Conservation (phyloP, 2,113 vertebrate species). For the Seriola rivoliana region DNA sequence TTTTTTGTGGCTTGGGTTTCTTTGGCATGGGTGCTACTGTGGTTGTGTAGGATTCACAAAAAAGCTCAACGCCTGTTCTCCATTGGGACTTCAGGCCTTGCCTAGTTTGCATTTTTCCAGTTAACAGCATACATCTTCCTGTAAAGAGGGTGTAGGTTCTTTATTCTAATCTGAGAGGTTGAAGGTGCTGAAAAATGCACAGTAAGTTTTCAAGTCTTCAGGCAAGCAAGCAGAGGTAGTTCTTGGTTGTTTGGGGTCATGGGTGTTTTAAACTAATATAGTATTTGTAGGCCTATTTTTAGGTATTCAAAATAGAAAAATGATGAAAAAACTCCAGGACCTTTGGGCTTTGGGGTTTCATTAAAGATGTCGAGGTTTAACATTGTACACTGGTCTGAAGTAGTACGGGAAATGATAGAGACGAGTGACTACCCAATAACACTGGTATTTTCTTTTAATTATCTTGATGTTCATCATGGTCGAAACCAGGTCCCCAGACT, state of each 20-base stretch:
- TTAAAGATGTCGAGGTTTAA: not conserved
- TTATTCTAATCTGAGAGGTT: slow-evolving; percentile 1
- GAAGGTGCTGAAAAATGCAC: not conserved
- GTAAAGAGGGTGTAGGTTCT: slow-evolving; percentile 1
- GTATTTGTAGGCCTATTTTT: not conserved
- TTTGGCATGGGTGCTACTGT: not conserved
- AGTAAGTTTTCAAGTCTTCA: too few species aligned
- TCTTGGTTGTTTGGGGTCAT: not conserved
- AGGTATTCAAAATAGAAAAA: slow-evolving; percentile 5
- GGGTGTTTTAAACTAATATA: not conserved
- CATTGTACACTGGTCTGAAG: not conserved
- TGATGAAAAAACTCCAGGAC: not conserved
- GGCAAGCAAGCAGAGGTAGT: not conserved
- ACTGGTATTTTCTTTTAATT: slow-evolving; percentile 46
- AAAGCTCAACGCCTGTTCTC: too few species aligned
- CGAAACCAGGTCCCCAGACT: slow-evolving; percentile 31
- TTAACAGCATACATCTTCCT: slow-evolving; percentile 17
- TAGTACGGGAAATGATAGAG: not conserved
- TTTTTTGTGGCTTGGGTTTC: too few species aligned
- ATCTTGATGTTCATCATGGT: slow-evolving; percentile 40
- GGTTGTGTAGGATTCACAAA: not conserved
- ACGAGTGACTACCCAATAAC: slow-evolving; percentile 13
- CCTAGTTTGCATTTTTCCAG: slow-evolving; percentile 13
- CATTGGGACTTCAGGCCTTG: not conserved
- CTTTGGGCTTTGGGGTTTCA: not conserved